Evolutionary conservation across 1,140 invertebrate species (phyloP), one percentile per base, ranked within the genome.

Genomic region (Pachypsylla venusta): DNA sequence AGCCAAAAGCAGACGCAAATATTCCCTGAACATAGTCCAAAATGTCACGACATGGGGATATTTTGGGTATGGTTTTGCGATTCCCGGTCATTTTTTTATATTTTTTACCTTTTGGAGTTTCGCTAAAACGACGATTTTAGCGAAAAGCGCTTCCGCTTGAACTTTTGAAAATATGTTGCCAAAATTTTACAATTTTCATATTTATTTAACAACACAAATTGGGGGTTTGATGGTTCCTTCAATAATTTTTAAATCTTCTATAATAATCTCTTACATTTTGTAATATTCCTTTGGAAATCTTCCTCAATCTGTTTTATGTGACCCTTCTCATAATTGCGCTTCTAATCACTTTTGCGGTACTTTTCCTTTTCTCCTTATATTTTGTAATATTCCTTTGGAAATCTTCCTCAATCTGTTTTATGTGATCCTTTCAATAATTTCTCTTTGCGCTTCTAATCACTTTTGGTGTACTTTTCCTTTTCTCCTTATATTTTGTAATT

Each of bases 91-190:
- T n/a, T n/a, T n/a, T n/a, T n/a, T n/a, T n/a, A n/a, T n/a, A n/a
- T n/a, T n/a, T n/a, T n/a, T n/a, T n/a, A n/a, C n/a, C n/a, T n/a
- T n/a, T n/a, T n/a, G n/a, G n/a, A n/a, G n/a, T n/a, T n/a, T n/a
- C n/a, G n/a, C n/a, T n/a, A n/a, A n/a, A n/a, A n/a, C n/a, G n/a
- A n/a, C n/a, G n/a, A n/a, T n/a, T n/a, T n/a, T n/a, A n/a, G n/a
- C n/a, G n/a, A n/a, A n/a, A n/a, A n/a, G n/a, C n/a, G n/a, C n/a
- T n/a, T n/a, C n/a, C n/a, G n/a, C n/a, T n/a, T n/a, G n/a, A 61
- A 53, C 12, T 61, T 59, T 42, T 56, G 1, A 35, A 63, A 61
- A 26, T 63, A 61, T 28, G 58, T 54, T 20, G 26, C 48, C 56
- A 48, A 61, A 48, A 24, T 53, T 19, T 58, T 28, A 19, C 16